Percentiles rank a stretch among this genome's conserved stretches.
phyloP scores from a whole-genome alignment of 1,140 invertebrate genomes.

The Eriocheir sinensis region DNA sequence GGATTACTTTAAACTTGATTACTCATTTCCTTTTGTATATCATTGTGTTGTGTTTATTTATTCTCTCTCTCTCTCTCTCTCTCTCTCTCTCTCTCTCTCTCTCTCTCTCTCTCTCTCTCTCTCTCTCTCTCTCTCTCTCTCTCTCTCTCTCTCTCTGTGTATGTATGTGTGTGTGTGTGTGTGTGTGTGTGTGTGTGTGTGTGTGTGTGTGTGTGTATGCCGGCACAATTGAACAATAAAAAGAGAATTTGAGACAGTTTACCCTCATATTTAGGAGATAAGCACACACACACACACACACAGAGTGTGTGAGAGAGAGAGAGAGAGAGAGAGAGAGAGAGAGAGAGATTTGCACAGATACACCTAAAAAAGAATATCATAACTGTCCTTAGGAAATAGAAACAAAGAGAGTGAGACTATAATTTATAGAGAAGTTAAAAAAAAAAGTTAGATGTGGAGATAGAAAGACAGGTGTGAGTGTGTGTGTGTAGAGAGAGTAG shows the following conservation, averaged over 20 bases:
- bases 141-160: no score
- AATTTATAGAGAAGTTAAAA: neutral
- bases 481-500: neutral
- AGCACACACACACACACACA: neutral
- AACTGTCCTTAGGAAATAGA: neutral
- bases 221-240: no score
- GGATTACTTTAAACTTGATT: neutral
- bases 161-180: no score
- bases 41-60: neutral
- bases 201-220: no score
- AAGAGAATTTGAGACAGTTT: neutral
- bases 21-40: neutral
- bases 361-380: neutral
- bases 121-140: neutral
- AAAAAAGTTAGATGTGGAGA: neutral
- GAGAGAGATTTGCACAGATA: neutral
- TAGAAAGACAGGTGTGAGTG: neutral
- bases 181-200: no score
- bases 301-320: neutral
- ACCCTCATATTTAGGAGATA: neutral
- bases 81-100: neutral
- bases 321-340: neutral
- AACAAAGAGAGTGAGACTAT: neutral
- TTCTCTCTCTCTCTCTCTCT: neutral
- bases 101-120: neutral